Evolutionary conservation across 1,140 invertebrate species (phyloP), one percentile per base, ranked within the genome.

Genomic region (Orchesella cincta): DNA sequence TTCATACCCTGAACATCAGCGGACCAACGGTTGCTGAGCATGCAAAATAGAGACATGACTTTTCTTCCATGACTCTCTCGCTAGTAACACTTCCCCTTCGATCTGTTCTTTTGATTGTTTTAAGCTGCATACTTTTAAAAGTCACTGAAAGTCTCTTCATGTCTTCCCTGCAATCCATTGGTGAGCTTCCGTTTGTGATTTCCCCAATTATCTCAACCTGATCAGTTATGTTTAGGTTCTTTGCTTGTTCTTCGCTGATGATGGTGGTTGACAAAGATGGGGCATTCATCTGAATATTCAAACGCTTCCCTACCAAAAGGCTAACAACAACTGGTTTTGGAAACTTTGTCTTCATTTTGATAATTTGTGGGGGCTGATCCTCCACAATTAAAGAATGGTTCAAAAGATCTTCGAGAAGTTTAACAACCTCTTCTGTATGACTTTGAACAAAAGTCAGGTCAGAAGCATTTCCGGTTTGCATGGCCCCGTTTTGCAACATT

Each of bases 61-160:
- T 73, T 73, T 73, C 71, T 51, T 73, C 71, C 71, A 73, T 73
- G 18, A 73, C 71, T 2, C 71, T 3, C 36, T 73, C 71, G n/a
- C 35, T 46, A 26, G 33, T 46, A 23, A 46, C 39, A 28, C 20
- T 23, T 28, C 71, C 71, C 3, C 71, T 34, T 2, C 71, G 71
- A 28, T 73, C 71, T 14, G 71, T 51, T 20, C 71, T 34, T 73
- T 46, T 36, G 35, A 73, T 73, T 39, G 18, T 28, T 39, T 51
- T 73, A 12, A 73, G 35, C 71, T 73, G 71, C 18, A 73, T n/a
- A 23, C 18, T 73, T 46, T n/a, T 51, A 28, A 73, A 73, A 5
- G 12, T 14, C 8, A 29, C 14, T 2, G 71, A 5, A 23, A 73
- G 14, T 3, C 71, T 34, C 46, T 51, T 36, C 14, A 29, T 23